These are phyloP conservation scores for Neotoxoptera formosana DNA, from an alignment of 1,140 invertebrate species.

Conservation along the genomic window DNA sequence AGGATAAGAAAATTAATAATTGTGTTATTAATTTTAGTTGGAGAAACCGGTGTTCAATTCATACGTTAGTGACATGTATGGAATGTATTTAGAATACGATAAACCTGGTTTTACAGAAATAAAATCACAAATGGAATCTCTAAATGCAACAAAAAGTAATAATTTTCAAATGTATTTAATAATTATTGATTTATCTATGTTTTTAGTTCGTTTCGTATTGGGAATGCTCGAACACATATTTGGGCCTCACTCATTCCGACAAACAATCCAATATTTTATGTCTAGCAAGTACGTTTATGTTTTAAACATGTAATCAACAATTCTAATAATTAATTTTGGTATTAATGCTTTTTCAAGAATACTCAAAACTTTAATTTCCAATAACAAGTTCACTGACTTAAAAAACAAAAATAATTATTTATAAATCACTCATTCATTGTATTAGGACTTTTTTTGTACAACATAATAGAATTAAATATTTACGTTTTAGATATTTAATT, in stretches of 20 bases:
- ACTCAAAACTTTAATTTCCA: not conserved
- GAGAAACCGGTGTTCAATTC: constrained; percentile 62
- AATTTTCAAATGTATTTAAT: not conserved
- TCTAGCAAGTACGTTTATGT: constrained; percentile 67
- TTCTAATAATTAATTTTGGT: not conserved
- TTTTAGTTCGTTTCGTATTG: constrained; percentile 83
- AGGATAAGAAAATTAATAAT: not conserved
- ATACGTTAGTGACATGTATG: constrained; percentile 61
- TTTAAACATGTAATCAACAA: not conserved
- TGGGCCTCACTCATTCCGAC: constrained; percentile 78
- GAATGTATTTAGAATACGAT: constrained; percentile 61
- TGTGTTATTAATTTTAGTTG: constrained; percentile 62
- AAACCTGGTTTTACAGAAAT: constrained; percentile 59
- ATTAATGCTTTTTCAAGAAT: not conserved
- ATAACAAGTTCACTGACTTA: too few relatives aligned
- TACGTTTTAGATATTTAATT: too few relatives aligned
- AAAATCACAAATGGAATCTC: constrained; percentile 42
- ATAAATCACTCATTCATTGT: not conserved
- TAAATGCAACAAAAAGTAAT: constrained; percentile 51
- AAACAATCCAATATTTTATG: constrained; percentile 77
- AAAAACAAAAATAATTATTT: too few relatives aligned
- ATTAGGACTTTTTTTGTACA: not conserved
- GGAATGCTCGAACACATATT: constrained; percentile 92
- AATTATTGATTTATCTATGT: constrained; percentile 16
- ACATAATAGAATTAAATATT: too few relatives aligned